Conservation (phyloP, 2,888 invertebrate genomes). For the Aphrophora alni region DNA sequence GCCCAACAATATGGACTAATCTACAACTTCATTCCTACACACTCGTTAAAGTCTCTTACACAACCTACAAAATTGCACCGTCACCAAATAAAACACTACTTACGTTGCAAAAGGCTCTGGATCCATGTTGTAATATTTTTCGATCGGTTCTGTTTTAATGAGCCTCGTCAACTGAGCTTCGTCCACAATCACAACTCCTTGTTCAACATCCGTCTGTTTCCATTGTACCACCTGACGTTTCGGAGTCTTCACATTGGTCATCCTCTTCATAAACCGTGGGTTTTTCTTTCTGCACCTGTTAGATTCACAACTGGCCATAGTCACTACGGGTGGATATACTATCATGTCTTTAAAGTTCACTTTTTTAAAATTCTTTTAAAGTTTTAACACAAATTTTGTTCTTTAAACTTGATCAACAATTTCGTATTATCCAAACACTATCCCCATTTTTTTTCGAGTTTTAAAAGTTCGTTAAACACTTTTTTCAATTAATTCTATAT, state of each 20-base stretch:
- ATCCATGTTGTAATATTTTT: slow-evolving; percentile 61
- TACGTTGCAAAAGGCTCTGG: slow-evolving; percentile 62
- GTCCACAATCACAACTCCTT: slow-evolving; percentile 60
- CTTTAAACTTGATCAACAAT: not conserved
- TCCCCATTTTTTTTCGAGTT: slow-evolving; percentile 10
- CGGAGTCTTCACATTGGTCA: slow-evolving; percentile 38
- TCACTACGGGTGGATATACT: slow-evolving; percentile 29
- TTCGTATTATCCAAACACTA: slow-evolving; percentile 7
- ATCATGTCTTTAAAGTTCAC: slow-evolving; percentile 25
- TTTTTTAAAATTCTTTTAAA: not conserved
- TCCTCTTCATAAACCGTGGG: slow-evolving; percentile 34
- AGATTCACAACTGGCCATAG: slow-evolving; percentile 9
- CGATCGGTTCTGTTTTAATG: slow-evolving; percentile 61
- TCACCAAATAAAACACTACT: slow-evolving; percentile 44
- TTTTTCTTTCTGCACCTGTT: slow-evolving; percentile 26
- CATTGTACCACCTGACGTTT: slow-evolving; percentile 56
- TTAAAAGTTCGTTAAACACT: slow-evolving; percentile 9
- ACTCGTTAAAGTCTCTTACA: not conserved
- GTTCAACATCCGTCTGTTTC: slow-evolving; percentile 60
- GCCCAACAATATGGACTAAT: too few species aligned
- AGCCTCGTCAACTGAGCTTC: slow-evolving; percentile 59
- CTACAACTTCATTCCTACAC: not conserved
- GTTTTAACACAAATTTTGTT: not conserved
- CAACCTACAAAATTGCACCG: not conserved
- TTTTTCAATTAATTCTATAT: not conserved